Evolutionary conservation across 1,140 invertebrate genomes (phyloP), one percentile per base, ranked within the genome.

Genomic region (Aphelinus certus): DNA sequence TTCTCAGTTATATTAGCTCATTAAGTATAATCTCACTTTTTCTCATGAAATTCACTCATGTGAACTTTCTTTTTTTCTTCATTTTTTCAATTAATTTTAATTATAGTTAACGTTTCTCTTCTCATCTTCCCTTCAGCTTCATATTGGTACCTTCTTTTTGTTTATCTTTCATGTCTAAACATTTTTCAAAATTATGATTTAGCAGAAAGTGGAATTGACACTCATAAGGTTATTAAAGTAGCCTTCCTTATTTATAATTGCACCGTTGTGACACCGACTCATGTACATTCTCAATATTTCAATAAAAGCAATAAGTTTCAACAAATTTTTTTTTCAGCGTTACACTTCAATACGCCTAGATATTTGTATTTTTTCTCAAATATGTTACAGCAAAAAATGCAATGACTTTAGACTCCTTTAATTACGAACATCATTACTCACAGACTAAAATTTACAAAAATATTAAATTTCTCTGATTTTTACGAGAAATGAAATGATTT

Each of bases 131-230:
- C 71, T 51, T 76, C 51, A n/a, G 75, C 69, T 74, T 49, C 61
- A 42, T 60, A 73, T 69, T 77, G 71, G 70, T 78, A 71, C 62
- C 70, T 68, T 67, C 45, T 43, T 71, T 71, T 7, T 71, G 9
- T 69, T 69, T 65, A 75, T 75, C 73, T 72, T 77, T 80, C 69
- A 56, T 67, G 66, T 69, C 79, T 76, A 77, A 79, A 81, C 76
- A 79, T 73, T 77, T 80, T 80, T 80, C 78, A 78, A 85, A 85
- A 83, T 85, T 86, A 84, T 83, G 80, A 82, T 78, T 85, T 84
- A 85, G 81, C 84, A 85, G 81, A 85, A 86, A 87, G 80, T 87
- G 85, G 86, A 88, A 88, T 88, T 88, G 87, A 88, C 87, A 87
- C 85, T 87, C 79, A 88, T 87, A 87, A 87, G 84, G 82, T 87